Base-by-base conservation (phyloP, 2,797 vertebrate genomes). In the Orestias chungarensis region DNA sequence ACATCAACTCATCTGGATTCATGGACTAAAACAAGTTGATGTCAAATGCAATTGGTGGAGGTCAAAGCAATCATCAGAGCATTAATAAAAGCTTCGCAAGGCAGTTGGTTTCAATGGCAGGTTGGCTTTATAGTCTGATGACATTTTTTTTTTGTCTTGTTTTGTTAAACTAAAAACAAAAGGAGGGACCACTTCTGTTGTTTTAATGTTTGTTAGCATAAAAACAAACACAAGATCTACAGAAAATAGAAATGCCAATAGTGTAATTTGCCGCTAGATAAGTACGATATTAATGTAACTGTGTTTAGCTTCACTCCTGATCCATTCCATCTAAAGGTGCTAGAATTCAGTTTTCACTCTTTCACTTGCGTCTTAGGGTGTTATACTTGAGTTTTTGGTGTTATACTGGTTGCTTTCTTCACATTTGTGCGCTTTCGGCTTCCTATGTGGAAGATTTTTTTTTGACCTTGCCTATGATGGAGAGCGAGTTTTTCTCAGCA, bases 401-500 rank as follows among this genome's bases (percentile, higher is more conserved):
- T 6, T 57, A 31, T 57, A 73, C 25, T 1, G 25, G n/a, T 9
- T 27, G 54, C 40, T 81, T 76, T 71, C 62, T 71, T 68, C 42
- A 76, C 81, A 76, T 40, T 43, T 50, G 65, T 84, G 78, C 33
- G 70, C 82, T 71, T 54, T 54, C 66, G 86, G 79, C 46, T 75
- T 84, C 64, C 54, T 80, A 76, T 76, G 62, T 75, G 38, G 75
- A 85, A 80, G 81, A 80, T 88, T 84, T 75, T 88, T 84, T 75
- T 71, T 79, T 92, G 92, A 91, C 92, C 89, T 91, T 91, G 90
- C 76, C 82, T 17, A 49, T 73, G 75, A 86, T 88, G 81, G 84
- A 83, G 66, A 66, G 85, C 78, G 81, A 73, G 85, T 86, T 82
- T 79, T 68, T 87, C 87, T 85, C 89, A 91, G 89, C 89, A 92